A percentile compares a stretch with the other conserved stretches of the same genome.
phyloP scores from a whole-genome alignment of 2,113 vertebrate genomes.

The Microtus richardsoni region DNA sequence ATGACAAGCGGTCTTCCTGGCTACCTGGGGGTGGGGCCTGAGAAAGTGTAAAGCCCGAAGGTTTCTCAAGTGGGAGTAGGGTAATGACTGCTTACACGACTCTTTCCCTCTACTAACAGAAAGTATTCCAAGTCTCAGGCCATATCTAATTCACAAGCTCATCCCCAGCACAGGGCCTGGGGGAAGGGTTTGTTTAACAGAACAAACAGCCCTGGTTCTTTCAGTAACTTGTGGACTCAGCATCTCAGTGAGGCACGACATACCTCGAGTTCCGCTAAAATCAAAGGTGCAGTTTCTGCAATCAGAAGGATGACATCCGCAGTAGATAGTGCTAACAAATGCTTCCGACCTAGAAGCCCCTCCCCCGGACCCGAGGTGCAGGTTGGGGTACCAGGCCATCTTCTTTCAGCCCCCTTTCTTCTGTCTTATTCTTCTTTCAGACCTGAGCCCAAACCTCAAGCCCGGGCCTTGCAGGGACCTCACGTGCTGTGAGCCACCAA shows the following conservation, averaged over 20 bases:
- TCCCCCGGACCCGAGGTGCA: neutral
- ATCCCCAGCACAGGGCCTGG: neutral
- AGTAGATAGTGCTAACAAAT: neutral
- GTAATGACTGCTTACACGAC: neutral
- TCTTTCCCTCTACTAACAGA: too few species aligned
- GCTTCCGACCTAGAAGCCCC: neutral
- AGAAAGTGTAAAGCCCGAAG: neutral
- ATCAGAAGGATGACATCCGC: neutral
- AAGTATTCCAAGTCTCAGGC: too few species aligned
- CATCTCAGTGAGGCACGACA: neutral
- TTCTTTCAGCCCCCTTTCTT: neutral
- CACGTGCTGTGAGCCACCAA: neutral
- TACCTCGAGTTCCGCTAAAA: neutral
- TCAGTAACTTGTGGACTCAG: slow-evolving; percentile 1
- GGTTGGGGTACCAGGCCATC: neutral
- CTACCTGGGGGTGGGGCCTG: too few species aligned
- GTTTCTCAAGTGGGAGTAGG: neutral
- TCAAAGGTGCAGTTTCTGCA: slow-evolving; percentile 19
- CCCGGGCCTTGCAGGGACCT: neutral
- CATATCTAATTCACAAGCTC: too few species aligned
- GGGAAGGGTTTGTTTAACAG: slow-evolving; percentile 27
- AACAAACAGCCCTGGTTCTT: neutral
- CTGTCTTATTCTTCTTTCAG: neutral
- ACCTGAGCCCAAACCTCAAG: neutral
- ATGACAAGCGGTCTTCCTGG: neutral